Base-by-base conservation (phyloP, 2,888 invertebrate species). In the Lasioglossum lativentre region DNA sequence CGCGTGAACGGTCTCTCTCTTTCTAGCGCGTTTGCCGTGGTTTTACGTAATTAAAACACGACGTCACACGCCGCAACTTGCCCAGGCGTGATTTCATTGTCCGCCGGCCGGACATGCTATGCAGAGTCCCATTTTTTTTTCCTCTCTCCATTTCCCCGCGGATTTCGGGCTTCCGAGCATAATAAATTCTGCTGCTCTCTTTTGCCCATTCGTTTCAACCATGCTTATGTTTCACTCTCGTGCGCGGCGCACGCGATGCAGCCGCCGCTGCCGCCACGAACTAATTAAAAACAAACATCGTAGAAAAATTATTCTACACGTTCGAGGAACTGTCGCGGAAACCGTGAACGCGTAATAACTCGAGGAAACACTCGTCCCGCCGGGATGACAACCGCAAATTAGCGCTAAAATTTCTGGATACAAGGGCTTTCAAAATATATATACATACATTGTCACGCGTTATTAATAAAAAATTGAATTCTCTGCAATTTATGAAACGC, bases 101-200 rank as follows among this genome's bases (percentile, higher is more conserved):
- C 66, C 59, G 47, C 38, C 4, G 45, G 38, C 34, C 73, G 76
- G n/a, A 75, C 83, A 14, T 68, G 56, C 23, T 38, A 77, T 75
- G 66, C 66, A 71, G n/a, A n/a, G 77, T 80, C 75, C 59, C 68
- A 47, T 80, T 38, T 38, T 38, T 66, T 40, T 12, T 23, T 79
- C 72, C 23, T 38, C 52, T 40, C 70, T 23, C 10, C 30, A 30
- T 63, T 59, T 23, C 79, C 75, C 38, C 70, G 52, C 59, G 73
- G 73, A 45, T 38, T 47, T 30, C 78, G 73, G 78, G 40, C 23
- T 47, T 30, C 80, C 82, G 81, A 56, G 81, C 80, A 85, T 86
- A 87, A 91, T 91, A 89, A 91, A 90, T 90, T 85, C 80, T 78
- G 81, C 80, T 82, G 81, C 80, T 80, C 80, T 82, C 34, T 83